Evolutionary conservation across 2,797 vertebrate genomes (phyloP), one percentile per base, ranked within the genome.

Genomic region (Sebastes trivittatus): DNA sequence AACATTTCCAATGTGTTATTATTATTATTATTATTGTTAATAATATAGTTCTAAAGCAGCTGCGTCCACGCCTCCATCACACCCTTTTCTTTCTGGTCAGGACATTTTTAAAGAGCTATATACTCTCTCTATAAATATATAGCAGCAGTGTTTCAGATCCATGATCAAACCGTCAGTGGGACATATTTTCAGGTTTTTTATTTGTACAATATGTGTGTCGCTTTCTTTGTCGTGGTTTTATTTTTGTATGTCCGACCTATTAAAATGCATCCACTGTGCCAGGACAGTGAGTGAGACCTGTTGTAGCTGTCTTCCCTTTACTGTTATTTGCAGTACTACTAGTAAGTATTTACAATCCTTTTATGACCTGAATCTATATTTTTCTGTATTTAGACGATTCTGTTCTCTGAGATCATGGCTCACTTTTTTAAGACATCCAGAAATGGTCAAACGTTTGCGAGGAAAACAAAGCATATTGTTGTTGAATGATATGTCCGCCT

Each of bases 141-240:
- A 93, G 96, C 96, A 95, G 95, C 93, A 95, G 96, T 96, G 96
- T 97, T 97, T 96, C 96, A 96, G 34, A 34, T 34, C 34, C 34
- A 34, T 34, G 95, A 96, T 96, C 95, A 95, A 97, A 97, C 95
- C 96, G 96, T 97, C 96, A 96, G 96, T 96, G 94, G 96, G 97
- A 96, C 95, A 96, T 79, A 63, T 97, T 97, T 97, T 97, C 97
- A 97, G 96, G 96, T 34, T 88, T 92, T 92, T 92, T 72, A 88
- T 96, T 98, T 98, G 96, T 98, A 98, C 94, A 97, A 95, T 96
- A 94, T 91, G 95, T 95, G 96, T 96, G 94, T 97, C 95, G 95
- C 94, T 96, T 96, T 96, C 94, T 96, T 96, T 96, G 92, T 95
- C 86, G 94, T 96, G 94, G 85, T 34, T 95, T 95, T 96, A 93